Evolutionary conservation across 2,888 invertebrate genomes (phyloP).

Genomic region (Phaonia tiefii): DNA sequence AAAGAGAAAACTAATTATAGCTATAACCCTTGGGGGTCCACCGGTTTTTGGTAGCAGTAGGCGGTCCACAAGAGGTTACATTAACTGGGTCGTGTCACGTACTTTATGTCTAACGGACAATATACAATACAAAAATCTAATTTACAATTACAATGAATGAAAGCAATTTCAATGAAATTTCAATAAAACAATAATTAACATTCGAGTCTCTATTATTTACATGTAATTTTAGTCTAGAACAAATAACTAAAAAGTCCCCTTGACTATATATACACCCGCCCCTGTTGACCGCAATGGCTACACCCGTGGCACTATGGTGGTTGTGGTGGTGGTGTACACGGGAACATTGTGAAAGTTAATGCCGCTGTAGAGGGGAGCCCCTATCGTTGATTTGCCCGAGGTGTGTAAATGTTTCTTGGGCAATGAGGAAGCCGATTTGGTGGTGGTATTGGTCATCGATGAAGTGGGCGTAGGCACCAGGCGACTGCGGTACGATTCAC

Average conservation of each 20-base stretch:
- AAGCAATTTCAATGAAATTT: slow-evolving; percentile 21
- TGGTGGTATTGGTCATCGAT: slow-evolving; percentile 73
- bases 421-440: slow-evolving; percentile 73
- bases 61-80: neutral
- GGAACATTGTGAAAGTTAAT: slow-evolving; percentile 80
- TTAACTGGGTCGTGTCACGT: slow-evolving; percentile 49
- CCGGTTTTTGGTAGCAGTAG: neutral
- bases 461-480: slow-evolving; percentile 76
- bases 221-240: slow-evolving; percentile 9
- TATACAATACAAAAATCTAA: slow-evolving; percentile 21
- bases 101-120: slow-evolving; percentile 5
- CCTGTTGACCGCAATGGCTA: slow-evolving; percentile 71
- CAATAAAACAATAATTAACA: slow-evolving; percentile 54
- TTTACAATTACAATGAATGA: neutral
- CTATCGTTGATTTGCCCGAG: slow-evolving; percentile 69
- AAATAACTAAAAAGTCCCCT: slow-evolving; percentile 52
- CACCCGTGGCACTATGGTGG: slow-evolving; percentile 74
- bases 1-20: slow-evolving; percentile 29
- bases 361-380: slow-evolving; percentile 78
- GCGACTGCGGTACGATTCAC: slow-evolving; percentile 79
- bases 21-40: neutral
- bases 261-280: slow-evolving; percentile 68
- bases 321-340: slow-evolving; percentile 70
- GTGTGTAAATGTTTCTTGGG: slow-evolving; percentile 76
- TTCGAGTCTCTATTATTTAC: slow-evolving; percentile 67